phyloP scores from a whole-genome alignment of 1,140 invertebrate species.

The Euura saliciscinereae region DNA sequence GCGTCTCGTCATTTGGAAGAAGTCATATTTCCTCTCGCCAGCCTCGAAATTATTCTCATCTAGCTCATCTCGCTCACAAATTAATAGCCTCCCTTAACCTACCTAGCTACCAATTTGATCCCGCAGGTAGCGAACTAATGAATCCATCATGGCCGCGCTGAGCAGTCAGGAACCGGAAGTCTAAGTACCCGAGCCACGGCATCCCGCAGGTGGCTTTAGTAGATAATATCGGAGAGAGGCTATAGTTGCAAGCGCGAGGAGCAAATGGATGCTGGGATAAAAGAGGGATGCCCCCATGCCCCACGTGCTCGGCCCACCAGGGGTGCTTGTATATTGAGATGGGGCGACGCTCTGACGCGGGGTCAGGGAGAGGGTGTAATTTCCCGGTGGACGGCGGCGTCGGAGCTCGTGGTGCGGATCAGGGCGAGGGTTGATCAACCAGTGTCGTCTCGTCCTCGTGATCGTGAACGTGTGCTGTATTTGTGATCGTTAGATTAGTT shows the following conservation, averaged over 20 bases:
- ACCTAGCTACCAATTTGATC: not conserved
- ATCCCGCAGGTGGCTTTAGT: not conserved
- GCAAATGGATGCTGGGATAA: not conserved
- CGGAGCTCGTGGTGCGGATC: conserved; percentile 44
- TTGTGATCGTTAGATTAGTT: conserved; percentile 46
- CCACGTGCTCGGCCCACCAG: conserved; percentile 23
- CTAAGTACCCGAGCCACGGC: not conserved
- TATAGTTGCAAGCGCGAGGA: not conserved
- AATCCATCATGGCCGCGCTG: not conserved
- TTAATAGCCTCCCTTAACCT: not conserved
- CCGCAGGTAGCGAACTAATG: not conserved
- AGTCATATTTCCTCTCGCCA: not conserved
- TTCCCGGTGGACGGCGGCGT: conserved; percentile 47
- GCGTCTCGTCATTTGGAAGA: too few relatives aligned
- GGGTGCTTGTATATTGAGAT: conserved; percentile 33
- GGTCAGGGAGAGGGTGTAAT: conserved; percentile 35
- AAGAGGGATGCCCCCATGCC: conserved; percentile 23
- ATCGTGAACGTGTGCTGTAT: conserved; percentile 36
- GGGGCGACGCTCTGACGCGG: conserved; percentile 33
- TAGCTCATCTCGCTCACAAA: not conserved
- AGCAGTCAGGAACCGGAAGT: not conserved
- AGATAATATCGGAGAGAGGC: too few relatives aligned
- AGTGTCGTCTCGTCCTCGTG: conserved; percentile 49
- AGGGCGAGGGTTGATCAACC: conserved; percentile 47
- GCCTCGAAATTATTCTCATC: not conserved